Evolutionary conservation across 2,797 vertebrate species (phyloP).

Genomic region (Scarus forsteni): DNA sequence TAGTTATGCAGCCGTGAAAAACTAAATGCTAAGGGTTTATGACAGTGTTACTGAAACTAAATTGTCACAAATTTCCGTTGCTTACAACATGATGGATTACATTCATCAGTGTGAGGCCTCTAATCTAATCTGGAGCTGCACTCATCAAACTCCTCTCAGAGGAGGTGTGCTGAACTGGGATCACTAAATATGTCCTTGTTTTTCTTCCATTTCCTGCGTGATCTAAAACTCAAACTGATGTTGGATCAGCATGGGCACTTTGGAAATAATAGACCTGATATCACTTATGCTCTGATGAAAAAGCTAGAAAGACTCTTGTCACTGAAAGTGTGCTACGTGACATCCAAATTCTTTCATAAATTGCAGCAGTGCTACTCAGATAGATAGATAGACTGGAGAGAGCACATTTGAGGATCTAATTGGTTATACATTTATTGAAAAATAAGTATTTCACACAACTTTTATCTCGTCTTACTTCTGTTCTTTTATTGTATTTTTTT

Average conservation of each 20-base stretch:
- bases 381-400: slow-evolving; percentile 2
- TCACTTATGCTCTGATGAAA: slow-evolving; percentile 58
- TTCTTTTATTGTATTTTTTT: too few relatives aligned
- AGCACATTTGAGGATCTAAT: slow-evolving; percentile 12
- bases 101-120: slow-evolving; percentile 71
- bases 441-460: too few relatives aligned
- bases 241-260: slow-evolving; percentile 68
- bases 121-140: slow-evolving; percentile 75
- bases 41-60: slow-evolving; percentile 72
- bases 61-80: slow-evolving; percentile 74
- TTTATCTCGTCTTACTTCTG: too few relatives aligned
- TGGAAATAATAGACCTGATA: slow-evolving; percentile 69
- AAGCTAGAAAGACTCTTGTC: slow-evolving; percentile 31
- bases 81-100: slow-evolving; percentile 81
- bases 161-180: slow-evolving; percentile 71
- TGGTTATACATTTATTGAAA: background rate
- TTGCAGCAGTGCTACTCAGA: background rate
- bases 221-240: slow-evolving; percentile 70
- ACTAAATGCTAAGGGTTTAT: slow-evolving; percentile 66
- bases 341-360: slow-evolving; percentile 9
- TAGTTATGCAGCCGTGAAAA: slow-evolving; percentile 61
- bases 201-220: slow-evolving; percentile 59
- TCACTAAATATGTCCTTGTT: slow-evolving; percentile 75
- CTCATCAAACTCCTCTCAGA: slow-evolving; percentile 74
- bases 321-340: slow-evolving; percentile 19